phyloP scores from a whole-genome alignment of 1,140 invertebrate species.

The Camponotus vicinus region DNA sequence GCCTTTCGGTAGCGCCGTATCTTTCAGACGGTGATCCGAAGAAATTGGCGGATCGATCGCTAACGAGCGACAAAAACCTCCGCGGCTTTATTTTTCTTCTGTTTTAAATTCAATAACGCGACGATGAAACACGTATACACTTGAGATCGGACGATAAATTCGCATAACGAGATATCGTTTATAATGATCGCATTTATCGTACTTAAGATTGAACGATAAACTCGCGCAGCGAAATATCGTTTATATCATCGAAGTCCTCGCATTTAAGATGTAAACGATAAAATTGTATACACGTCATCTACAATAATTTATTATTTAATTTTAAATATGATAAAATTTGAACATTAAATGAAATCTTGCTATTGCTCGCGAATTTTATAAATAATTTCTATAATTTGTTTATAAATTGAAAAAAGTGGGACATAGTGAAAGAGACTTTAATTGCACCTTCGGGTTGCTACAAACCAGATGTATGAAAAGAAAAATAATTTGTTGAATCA shows the following conservation, averaged over 20 bases:
- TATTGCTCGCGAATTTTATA: not conserved
- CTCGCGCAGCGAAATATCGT: not conserved
- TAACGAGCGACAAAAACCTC: constrained; percentile 24
- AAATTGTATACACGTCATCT: not conserved
- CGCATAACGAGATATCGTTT: constrained; percentile 11
- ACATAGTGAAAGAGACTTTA: not conserved
- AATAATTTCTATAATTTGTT: not conserved
- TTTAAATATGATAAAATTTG: not conserved
- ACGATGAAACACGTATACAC: not conserved
- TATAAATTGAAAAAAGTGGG: not conserved
- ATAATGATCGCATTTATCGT: constrained; percentile 5
- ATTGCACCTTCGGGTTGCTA: constrained; percentile 25
- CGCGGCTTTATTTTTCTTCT: not conserved
- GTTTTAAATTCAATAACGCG: constrained; percentile 8
- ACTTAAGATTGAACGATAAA: constrained; percentile 8
- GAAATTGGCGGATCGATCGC: constrained; percentile 21
- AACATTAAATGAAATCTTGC: not conserved
- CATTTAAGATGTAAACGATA: not conserved
- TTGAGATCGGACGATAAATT: constrained; percentile 20
- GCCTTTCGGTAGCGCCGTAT: constrained; percentile 15
- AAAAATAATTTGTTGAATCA: constrained; percentile 28
- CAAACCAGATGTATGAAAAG: constrained; percentile 18
- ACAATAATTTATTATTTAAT: not conserved
- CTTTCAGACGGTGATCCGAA: constrained; percentile 8
- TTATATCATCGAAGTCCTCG: not conserved